Conservation (phyloP, 2,113 vertebrate species). For the Syrrhaptes paradoxus region DNA sequence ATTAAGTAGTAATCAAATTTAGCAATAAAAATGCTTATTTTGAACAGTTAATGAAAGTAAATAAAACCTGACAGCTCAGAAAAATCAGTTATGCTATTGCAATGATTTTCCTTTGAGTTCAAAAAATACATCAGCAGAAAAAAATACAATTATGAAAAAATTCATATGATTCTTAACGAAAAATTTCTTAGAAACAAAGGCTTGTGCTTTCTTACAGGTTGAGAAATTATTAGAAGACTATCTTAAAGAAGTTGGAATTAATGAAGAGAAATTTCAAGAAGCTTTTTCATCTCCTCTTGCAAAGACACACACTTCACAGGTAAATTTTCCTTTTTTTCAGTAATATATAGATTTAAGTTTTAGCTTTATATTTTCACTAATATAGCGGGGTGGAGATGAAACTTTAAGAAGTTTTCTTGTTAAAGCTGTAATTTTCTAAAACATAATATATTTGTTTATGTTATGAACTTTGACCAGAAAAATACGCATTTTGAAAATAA, state of each 20-base stretch:
- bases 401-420: background rate
- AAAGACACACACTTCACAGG: slow-evolving; percentile 89
- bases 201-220: slow-evolving; percentile 76
- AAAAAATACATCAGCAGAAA: background rate
- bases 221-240: slow-evolving; percentile 91
- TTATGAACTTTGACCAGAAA: background rate
- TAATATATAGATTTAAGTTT: background rate
- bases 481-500: background rate
- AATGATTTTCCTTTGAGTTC: background rate
- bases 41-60: background rate
- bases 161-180: background rate
- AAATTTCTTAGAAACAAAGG: background rate
- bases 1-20: background rate
- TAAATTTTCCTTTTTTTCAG: slow-evolving; percentile 46
- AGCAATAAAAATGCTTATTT: background rate
- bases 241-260: slow-evolving; percentile 95
- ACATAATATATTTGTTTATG: background rate
- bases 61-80: background rate
- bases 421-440: background rate
- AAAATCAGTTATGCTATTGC: background rate
- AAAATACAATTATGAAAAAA: background rate
- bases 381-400: background rate
- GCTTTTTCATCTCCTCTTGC: slow-evolving; percentile 92
- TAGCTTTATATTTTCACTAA: background rate
- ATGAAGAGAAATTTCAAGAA: slow-evolving; percentile 93